These are phyloP conservation scores for Galleria mellonella DNA, from an alignment of 1,140 invertebrate genomes.

Conservation along the genomic window DNA sequence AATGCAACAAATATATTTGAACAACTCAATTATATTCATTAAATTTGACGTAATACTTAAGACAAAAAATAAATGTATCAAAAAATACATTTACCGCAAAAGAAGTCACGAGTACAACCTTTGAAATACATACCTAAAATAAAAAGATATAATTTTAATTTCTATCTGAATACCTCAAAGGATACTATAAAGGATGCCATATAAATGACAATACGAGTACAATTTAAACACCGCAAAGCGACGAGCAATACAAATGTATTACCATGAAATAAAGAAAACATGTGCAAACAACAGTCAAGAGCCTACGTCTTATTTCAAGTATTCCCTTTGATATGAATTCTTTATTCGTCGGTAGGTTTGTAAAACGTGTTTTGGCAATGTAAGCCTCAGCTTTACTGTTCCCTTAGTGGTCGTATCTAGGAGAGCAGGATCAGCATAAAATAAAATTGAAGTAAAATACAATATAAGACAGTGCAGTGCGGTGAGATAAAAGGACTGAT, in stretches of 20 bases:
- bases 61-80: too few relatives aligned
- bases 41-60: too few relatives aligned
- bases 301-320: conserved; percentile 28
- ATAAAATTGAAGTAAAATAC: conserved; percentile 57
- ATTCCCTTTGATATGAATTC: conserved; percentile 50
- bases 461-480: conserved; percentile 14
- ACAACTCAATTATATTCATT: too few relatives aligned
- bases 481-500: conserved; percentile 10
- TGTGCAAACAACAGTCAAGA: conserved; percentile 26
- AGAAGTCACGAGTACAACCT: neutral
- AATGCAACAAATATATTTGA: too few relatives aligned
- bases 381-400: conserved; percentile 43
- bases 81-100: neutral
- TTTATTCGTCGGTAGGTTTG: conserved; percentile 37
- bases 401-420: conserved; percentile 46
- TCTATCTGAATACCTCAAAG: neutral
- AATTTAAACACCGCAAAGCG: neutral
- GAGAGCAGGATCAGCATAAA: conserved; percentile 49
- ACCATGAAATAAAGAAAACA: conserved; percentile 17
- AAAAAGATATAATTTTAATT: neutral
- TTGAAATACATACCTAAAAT: neutral
- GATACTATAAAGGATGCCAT: conserved; percentile 1
- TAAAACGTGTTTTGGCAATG: conserved; percentile 33
- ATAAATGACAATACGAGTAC: neutral
- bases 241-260: neutral